Conservation (phyloP, 2,113 vertebrate species). For the Amblyornis subalaris region DNA sequence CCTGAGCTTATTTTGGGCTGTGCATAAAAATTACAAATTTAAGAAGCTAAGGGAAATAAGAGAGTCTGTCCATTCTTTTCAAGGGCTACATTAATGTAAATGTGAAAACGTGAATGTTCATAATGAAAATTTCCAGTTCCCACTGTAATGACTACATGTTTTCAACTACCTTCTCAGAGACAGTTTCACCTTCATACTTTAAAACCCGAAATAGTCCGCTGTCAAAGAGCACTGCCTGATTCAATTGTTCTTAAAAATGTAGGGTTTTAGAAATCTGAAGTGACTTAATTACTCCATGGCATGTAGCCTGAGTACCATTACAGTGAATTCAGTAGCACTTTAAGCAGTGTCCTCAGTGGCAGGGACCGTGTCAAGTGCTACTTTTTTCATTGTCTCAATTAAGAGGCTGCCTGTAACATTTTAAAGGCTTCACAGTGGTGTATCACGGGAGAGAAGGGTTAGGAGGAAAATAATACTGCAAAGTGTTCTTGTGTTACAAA, state of each 20-base stretch:
- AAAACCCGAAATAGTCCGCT: neutral
- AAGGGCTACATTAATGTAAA: neutral
- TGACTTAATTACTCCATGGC: neutral
- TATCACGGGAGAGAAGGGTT: neutral
- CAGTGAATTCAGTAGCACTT: neutral
- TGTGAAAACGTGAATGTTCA: neutral
- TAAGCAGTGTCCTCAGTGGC: neutral
- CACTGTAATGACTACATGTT: neutral
- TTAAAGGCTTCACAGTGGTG: neutral
- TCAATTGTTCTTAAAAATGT: neutral
- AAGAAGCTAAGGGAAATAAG: neutral
- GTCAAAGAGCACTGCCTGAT: neutral
- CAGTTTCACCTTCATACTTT: neutral
- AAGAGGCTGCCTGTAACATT: neutral
- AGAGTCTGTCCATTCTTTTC: neutral
- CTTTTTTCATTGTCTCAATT: neutral
- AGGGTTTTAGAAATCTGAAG: neutral
- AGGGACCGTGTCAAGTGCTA: neutral
- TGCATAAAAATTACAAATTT: neutral
- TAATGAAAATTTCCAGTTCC: neutral
- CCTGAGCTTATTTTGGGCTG: neutral
- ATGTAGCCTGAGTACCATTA: neutral
- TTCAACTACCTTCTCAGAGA: neutral
- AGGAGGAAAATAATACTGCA: neutral
- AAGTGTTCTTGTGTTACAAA: neutral